A percentile compares a stretch with the other conserved stretches of the same genome.
These are phyloP conservation scores for Watsonalla binaria DNA, from an alignment of 2,888 invertebrate species.

Conservation along the genomic window DNA sequence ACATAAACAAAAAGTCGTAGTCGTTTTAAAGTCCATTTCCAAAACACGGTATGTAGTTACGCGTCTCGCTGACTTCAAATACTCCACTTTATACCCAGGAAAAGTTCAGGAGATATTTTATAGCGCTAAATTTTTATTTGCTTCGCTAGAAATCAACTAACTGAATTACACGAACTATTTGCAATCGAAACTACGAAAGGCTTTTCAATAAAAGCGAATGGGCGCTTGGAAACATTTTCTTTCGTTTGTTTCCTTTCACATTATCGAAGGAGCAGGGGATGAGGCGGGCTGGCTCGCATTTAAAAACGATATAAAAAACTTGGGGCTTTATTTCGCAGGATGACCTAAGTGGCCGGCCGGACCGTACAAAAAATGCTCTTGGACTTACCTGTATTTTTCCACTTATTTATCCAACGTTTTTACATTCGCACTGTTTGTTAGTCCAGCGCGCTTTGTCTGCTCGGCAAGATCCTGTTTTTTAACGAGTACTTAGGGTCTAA, in stretches of 20 bases:
- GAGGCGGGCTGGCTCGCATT: slow-evolving; percentile 68
- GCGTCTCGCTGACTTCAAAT: slow-evolving; percentile 54
- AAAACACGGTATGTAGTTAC: slow-evolving; percentile 45
- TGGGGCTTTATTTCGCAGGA: slow-evolving; percentile 75
- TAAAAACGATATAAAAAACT: slow-evolving; percentile 78
- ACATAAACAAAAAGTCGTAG: slow-evolving; percentile 41
- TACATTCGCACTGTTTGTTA: slow-evolving; percentile 74
- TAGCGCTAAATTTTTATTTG: slow-evolving; percentile 46
- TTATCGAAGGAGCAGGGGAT: slow-evolving; percentile 66
- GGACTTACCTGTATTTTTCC: slow-evolving; percentile 79
- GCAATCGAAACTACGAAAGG: slow-evolving; percentile 71
- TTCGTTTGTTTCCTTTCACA: slow-evolving; percentile 76
- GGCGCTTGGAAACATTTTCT: slow-evolving; percentile 73
- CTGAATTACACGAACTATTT: slow-evolving; percentile 74
- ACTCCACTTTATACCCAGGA: slow-evolving; percentile 39
- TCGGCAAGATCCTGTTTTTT: slow-evolving; percentile 75
- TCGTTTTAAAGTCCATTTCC: slow-evolving; percentile 44
- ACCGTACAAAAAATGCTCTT: slow-evolving; percentile 74
- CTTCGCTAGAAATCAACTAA: slow-evolving; percentile 50
- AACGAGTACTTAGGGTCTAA: slow-evolving; percentile 78
- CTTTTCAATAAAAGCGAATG: slow-evolving; percentile 70
- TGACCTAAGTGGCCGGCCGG: slow-evolving; percentile 78
- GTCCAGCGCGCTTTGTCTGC: slow-evolving; percentile 71
- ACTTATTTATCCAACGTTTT: slow-evolving; percentile 77
- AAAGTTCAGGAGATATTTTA: slow-evolving; percentile 45